Base-by-base conservation (phyloP, 1,140 invertebrate genomes). In the Heliconius himera region DNA sequence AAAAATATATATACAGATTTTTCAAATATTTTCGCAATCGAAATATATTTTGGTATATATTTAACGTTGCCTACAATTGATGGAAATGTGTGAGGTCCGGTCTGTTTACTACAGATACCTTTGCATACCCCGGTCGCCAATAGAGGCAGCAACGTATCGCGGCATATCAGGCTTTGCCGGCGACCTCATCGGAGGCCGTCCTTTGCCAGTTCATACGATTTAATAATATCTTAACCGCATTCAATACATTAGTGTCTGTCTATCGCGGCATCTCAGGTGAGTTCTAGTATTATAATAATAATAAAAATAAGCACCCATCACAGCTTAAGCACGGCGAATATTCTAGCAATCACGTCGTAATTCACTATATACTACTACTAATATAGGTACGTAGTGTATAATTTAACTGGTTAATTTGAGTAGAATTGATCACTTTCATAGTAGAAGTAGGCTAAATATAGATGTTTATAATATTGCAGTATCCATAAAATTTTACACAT, bases 101-200 rank as follows among this genome's bases (percentile, higher is more conserved):
- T 93, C 91, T 92, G 79, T 75, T 20, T 73, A 75, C 79, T 90
- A 87, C 46, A 22, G 8, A 33, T 72, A 81, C 90, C 91, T 90
- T 85, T 73, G 79, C 84, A 70, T 85, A 87, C 83, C 90, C 88
- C 82, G 89, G 87, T 87, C 81, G 88, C 89, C 90, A 86, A 90
- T 89, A 90, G 89, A 91, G 89, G 87, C 88, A 88, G 87, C 82
- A 80, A 87, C 83, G 87, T 88, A 88, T 91, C 87, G 89, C 88
- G 88, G 88, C 91, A 93, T 84, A 92, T 88, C 87, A 90, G 89
- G 87, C 85, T 91, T 84, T 88, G 86, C 89, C 89, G 88, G 91
- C 91, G 86, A 85, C 86, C 84, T 85, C 85, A 86, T 78, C 89
- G 88, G 88, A 87, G 87, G 88, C 87, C 87, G 87, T 85, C 84